Evolutionary conservation across 2,888 invertebrate genomes (phyloP), one percentile per base, ranked within the genome.

Genomic region (Tinea pellionella): DNA sequence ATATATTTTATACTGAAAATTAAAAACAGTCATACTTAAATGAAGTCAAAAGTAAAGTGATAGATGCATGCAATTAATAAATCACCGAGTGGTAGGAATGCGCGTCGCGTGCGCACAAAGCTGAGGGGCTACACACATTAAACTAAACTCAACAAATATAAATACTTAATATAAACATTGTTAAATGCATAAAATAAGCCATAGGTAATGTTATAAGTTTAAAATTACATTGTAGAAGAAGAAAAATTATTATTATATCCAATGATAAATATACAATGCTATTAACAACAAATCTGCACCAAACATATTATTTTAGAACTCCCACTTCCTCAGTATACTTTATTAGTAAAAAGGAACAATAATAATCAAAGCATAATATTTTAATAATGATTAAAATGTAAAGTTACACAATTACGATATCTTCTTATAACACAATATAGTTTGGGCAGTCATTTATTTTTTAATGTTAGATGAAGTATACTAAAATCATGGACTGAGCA

Each of bases 221-320:
- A 13, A 53, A 60, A 51, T 37, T 55, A 60, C 32, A 19, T 42
- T 13, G 18, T 29, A 60, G 57, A 56, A 15, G 18, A 56, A 60
- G 30, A 60, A 55, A 32, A 30, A 24, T 15, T 19, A 29, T 29
- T 13, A 60, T 55, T 60, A 57, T 77, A 75, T 73, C 77, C 70
- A 72, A 86, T 86, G 85, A 74, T 74, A 53, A n/a, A 53, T 86
- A 78, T 85, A 85, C 86, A 86, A 86, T 85, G 86, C 80, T 77
- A 85, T 83, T 80, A 86, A 80, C 80, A 24, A n/a, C n/a, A n/a
- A 60, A 68, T 87, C 85, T 53, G 86, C 84, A 83, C 85, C 86
- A 86, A 85, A 83, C 81, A 47, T 15, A 18, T 47, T 47, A 53
- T 53, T n/a, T n/a, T n/a, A n/a, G n/a, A n/a, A n/a, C 53, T 53